Evolutionary conservation across 2,888 invertebrate genomes (phyloP).

Genomic region (Pyrgus malvae): DNA sequence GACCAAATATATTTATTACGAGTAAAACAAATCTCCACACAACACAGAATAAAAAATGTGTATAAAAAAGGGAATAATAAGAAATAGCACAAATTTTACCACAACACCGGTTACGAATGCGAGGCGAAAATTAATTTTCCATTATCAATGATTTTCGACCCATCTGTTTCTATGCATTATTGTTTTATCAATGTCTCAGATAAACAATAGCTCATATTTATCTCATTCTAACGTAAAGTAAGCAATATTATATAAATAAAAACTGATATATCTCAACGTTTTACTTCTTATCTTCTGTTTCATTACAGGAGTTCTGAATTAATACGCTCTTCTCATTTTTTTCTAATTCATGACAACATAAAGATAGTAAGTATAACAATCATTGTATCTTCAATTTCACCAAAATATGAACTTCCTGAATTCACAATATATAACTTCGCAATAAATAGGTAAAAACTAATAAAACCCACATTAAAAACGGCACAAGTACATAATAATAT

Average conservation of each 20-base stretch:
- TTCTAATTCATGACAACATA: too few species aligned
- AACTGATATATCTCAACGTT: too few species aligned
- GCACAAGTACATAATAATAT: slow-evolving; percentile 37
- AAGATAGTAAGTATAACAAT: too few species aligned
- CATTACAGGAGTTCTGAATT: too few species aligned
- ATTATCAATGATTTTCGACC: neutral
- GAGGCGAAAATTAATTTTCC: slow-evolving; percentile 55
- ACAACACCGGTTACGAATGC: neutral
- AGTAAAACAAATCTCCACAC: slow-evolving; percentile 39
- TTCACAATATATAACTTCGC: too few species aligned
- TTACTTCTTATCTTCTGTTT: too few species aligned
- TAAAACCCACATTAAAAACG: slow-evolving; percentile 46
- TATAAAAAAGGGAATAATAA: neutral
- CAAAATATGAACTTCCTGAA: too few species aligned
- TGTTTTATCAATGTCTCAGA: neutral
- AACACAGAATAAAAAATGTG: neutral
- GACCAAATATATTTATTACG: neutral
- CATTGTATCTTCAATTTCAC: too few species aligned
- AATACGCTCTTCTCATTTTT: too few species aligned
- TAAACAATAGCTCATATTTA: too few species aligned
- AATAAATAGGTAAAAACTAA: slow-evolving; percentile 2
- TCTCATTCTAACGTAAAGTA: too few species aligned
- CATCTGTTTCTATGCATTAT: slow-evolving; percentile 37
- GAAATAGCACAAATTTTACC: slow-evolving; percentile 1
- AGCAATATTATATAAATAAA: too few species aligned